Base-by-base conservation (phyloP, 2,113 vertebrate species). In the Glaucomys volans region DNA sequence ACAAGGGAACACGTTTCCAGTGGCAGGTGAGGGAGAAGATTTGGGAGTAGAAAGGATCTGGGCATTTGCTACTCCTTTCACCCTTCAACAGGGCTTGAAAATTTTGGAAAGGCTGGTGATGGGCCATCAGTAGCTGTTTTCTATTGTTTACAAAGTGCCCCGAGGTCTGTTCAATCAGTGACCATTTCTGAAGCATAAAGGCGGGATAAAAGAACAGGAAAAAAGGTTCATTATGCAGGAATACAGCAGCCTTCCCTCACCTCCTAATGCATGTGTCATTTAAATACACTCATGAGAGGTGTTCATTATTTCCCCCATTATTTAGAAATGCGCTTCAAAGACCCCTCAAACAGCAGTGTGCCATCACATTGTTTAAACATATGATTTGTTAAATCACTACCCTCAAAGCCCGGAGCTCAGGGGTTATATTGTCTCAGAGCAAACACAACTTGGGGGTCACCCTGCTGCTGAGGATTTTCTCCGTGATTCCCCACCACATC, bases 261-360 rank as follows among this genome's bases (percentile, higher is more conserved):
- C 86, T 96, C 89, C 92, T 98, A 97, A 98, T 91, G 97, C 50
- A 35, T 95, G 83, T 97, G 97, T 89, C 86, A 96, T 96, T 98
- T 97, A 87, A 96, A 96, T 54, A 91, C 89, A 92, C 89, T 90
- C 94, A 59, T 83, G 94, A 91, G 96, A 96, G 59, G 42, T 44
- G 0, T 94, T 96, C 95, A 14, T 88, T 98, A 97, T 97, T 98
- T 96, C 69, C 88, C 94, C 97, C 91, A 92, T 97, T 97, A 57
- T 93, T 87, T 95, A 87, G 92, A 95, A 93, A 94, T 54, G 3
- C 42, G 35, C 84, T 98, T 90, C 93, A 94, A 95, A 94, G 96
- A 44, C 72, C 94, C 97, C 89, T 97, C 87, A 3, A 4, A 76
- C 52, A 94, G 94, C 95, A 91, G 20, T 37, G 59, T 80, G 90